Evolutionary conservation across 2,113 vertebrate species (phyloP).

Genomic region (Sporophila hypoxantha): DNA sequence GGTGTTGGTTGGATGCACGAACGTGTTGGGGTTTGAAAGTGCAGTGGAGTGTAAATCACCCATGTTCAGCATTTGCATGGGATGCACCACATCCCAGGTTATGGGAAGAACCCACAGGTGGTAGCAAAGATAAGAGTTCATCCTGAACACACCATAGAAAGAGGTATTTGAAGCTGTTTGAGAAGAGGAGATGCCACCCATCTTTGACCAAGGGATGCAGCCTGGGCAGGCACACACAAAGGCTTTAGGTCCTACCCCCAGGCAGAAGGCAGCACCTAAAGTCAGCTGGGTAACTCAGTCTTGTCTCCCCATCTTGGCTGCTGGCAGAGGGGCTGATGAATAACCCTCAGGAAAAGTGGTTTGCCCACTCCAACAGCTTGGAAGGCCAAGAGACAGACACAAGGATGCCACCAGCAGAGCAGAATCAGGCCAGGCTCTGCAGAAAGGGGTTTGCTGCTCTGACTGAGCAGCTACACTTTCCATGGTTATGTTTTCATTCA

Average conservation of each 20-base stretch:
- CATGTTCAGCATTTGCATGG: not conserved
- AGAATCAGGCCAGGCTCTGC: not conserved
- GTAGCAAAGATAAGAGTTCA: not conserved
- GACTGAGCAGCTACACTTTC: not conserved
- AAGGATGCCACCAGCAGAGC: not conserved
- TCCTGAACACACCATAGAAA: not conserved
- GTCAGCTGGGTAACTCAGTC: not conserved
- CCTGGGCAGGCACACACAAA: not conserved
- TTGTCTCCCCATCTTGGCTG: not conserved
- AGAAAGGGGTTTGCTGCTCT: not conserved
- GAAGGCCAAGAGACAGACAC: not conserved
- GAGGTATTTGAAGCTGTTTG: not conserved
- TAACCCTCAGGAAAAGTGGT: not conserved
- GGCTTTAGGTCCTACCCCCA: not conserved
- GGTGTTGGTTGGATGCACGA: not conserved
- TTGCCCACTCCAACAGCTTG: not conserved
- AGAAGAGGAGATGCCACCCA: not conserved
- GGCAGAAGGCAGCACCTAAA: not conserved
- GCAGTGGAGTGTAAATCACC: not conserved
- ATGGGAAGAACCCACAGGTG: not conserved
- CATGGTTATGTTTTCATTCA: not conserved
- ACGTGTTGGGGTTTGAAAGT: accelerated
- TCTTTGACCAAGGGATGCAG: not conserved
- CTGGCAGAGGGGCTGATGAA: not conserved
- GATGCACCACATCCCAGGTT: not conserved